A percentile compares a stretch with the other conserved stretches of the same genome.
These are phyloP conservation scores for Anastrepha ludens DNA, from an alignment of 1,140 invertebrate species.

Conservation along the genomic window DNA sequence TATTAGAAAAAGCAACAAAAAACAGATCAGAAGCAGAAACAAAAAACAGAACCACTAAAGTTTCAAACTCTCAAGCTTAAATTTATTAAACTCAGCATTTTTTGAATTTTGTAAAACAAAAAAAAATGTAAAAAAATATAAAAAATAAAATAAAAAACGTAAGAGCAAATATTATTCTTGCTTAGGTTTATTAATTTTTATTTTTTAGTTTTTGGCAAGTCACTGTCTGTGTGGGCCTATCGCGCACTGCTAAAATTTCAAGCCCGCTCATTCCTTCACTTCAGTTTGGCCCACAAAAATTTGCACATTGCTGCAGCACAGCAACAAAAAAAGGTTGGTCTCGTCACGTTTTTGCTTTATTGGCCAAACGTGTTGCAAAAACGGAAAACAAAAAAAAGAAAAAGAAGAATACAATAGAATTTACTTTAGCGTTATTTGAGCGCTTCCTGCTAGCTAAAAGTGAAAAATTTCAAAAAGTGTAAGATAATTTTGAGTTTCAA, in stretches of 20 bases:
- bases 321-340: slow-evolving; percentile 49
- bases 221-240: neutral
- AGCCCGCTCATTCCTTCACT: slow-evolving; percentile 23
- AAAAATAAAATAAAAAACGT: neutral
- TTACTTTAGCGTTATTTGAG: slow-evolving; percentile 40
- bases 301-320: neutral
- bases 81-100: slow-evolving; percentile 11
- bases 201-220: neutral
- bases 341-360: slow-evolving; percentile 50
- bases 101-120: neutral
- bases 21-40: neutral
- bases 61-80: neutral
- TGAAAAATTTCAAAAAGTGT: slow-evolving; percentile 27
- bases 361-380: slow-evolving; percentile 42
- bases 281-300: neutral
- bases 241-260: neutral
- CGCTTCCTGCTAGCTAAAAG: slow-evolving; percentile 39
- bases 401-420: neutral
- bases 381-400: neutral
- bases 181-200: neutral
- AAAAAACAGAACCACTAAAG: neutral
- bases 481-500: neutral
- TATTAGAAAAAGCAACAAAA: neutral
- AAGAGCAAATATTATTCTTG: neutral
- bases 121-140: neutral